Evolutionary conservation across 2,888 invertebrate species (phyloP), one percentile per base, ranked within the genome.

Genomic region (Drosophila testacea): DNA sequence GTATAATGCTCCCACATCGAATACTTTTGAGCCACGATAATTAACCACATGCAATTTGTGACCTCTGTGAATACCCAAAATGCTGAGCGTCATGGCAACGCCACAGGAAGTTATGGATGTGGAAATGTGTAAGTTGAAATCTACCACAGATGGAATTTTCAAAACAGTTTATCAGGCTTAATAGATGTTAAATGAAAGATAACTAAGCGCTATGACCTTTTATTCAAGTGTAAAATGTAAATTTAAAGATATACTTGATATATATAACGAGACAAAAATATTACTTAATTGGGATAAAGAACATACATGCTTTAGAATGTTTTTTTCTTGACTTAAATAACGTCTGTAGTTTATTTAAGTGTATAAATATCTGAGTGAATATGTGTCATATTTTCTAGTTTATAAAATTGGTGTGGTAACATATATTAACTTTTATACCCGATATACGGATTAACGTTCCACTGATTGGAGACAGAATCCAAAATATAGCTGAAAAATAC

Each of bases 61-160:
- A 75, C 13, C 42, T 34, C 50, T 4, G 11, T n/a, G 22, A 30
- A 30, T 7, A 9, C 6, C 11, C 41, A 36, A 32, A 51, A 75
- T 75, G 74, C 46, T 76, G 30, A 61, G 69, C 69, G 57, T 70
- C 36, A 78, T 78, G 75, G 73, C 73, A 64, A 51, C 69, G 38
- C 22, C 78, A 41, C 69, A 64, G 69, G 78, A 76, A 54, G 32
- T 28, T 34, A n/a, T 62, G 50, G 74, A 76, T 47, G 46, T 57
- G 34, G 75, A 78, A 46, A 50, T 78, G 78, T 56, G 75, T 76
- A 76, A 76, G 75, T 76, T 54, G 36, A 47, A 47, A 46, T 28
- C 22, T 4, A 44, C 4, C 16, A 9, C 9, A 4, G 41, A 16
- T 16, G 39, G 9, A 13, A n/a, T 13, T 39, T 42, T 10, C 4